Evolutionary conservation across 2,888 invertebrate genomes (phyloP).

Genomic region (Hirtodrosophila histrioides): DNA sequence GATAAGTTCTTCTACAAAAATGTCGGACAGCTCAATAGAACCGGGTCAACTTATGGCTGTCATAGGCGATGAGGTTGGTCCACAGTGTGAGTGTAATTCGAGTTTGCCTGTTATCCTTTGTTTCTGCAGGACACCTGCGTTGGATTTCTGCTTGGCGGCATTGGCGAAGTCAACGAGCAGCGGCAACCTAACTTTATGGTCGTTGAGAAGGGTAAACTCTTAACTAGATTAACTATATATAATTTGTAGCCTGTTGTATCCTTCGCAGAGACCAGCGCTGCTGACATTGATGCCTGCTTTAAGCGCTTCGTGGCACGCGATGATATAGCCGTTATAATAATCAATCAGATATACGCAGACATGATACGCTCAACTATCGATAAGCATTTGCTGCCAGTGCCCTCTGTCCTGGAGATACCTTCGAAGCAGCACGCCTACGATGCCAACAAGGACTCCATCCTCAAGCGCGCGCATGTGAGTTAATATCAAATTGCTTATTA

Average conservation of each 20-base stretch:
- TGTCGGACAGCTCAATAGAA: conserved; percentile 39
- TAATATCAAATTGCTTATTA: too few species aligned
- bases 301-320: conserved; percentile 52
- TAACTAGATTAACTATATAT: neutral
- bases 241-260: neutral
- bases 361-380: conserved; percentile 58
- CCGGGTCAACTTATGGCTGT: conserved; percentile 53
- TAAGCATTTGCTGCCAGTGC: conserved; percentile 48
- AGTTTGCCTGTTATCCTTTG: neutral
- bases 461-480: conserved; percentile 62
- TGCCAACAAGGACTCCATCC: conserved; percentile 56
- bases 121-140: conserved; percentile 62
- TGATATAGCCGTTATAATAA: conserved; percentile 62
- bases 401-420: conserved; percentile 66
- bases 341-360: conserved; percentile 64
- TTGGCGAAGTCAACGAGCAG: conserved; percentile 56
- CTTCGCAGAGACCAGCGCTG: conserved; percentile 40
- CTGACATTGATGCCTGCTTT: conserved; percentile 50
- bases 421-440: conserved; percentile 64
- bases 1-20: conserved; percentile 3
- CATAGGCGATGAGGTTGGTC: conserved; percentile 64
- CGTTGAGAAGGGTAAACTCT: conserved; percentile 51
- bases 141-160: conserved; percentile 67
- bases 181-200: conserved; percentile 62
- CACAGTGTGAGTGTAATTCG: neutral